phyloP scores from a whole-genome alignment of 1,140 invertebrate genomes.

The Laupala kohalensis region DNA sequence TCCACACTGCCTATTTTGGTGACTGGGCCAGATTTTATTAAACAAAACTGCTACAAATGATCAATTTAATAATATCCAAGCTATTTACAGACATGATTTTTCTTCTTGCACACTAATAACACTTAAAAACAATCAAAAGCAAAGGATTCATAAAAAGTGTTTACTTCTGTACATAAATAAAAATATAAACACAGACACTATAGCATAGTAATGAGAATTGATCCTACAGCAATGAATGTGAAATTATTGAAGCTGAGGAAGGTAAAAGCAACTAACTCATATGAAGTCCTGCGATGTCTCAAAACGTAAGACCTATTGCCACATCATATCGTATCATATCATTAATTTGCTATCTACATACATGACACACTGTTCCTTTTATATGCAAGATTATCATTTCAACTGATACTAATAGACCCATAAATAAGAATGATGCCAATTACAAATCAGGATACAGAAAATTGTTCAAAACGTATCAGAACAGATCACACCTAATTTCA shows the following conservation, averaged over 20 bases:
- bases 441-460: background rate
- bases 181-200: background rate
- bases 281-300: background rate
- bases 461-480: background rate
- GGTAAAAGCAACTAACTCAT: background rate
- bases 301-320: background rate
- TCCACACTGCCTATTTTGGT: background rate
- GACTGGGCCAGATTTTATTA: background rate
- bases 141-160: background rate
- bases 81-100: background rate
- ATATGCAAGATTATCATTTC: background rate
- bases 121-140: background rate
- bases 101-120: background rate
- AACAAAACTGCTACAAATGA: background rate
- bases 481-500: background rate
- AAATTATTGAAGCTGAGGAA: background rate
- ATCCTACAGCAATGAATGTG: background rate
- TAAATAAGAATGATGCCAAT: background rate
- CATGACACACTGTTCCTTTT: background rate
- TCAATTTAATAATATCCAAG: background rate
- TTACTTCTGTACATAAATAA: background rate
- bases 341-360: background rate
- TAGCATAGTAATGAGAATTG: background rate
- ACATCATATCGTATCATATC: background rate
- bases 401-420: background rate